phyloP scores from a whole-genome alignment of 2,888 invertebrate species.

The Dusona sp. region DNA sequence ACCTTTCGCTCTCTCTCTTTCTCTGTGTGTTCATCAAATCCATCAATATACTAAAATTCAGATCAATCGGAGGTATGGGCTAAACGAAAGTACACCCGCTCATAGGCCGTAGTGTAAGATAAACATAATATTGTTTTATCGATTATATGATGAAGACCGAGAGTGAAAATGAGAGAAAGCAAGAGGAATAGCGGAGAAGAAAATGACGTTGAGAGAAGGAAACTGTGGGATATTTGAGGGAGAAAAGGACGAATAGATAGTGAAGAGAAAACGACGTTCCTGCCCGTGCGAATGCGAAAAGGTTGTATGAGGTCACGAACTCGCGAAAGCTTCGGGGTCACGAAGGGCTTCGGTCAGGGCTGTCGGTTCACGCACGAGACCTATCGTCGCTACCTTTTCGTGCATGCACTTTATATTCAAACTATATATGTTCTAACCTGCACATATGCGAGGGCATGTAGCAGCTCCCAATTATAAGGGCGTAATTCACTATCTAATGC shows the following conservation, averaged over 20 bases:
- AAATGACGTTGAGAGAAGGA: neutral
- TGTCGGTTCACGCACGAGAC: conserved; percentile 57
- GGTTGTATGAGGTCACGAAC: conserved; percentile 62
- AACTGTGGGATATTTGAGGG: neutral
- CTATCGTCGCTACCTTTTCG: conserved; percentile 21
- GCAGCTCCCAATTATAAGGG: neutral
- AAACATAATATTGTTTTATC: neutral
- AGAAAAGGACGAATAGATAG: conserved; percentile 7
- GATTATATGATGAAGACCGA: neutral
- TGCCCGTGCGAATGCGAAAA: conserved; percentile 12
- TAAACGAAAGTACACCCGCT: too few relatives aligned
- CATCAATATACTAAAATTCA: too few relatives aligned
- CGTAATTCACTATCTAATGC: neutral
- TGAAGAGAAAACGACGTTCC: conserved; percentile 10
- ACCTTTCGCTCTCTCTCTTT: neutral
- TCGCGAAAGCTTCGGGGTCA: conserved; percentile 58
- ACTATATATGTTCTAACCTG: neutral
- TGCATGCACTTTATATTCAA: conserved; percentile 5
- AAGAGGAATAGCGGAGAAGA: neutral
- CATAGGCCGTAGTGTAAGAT: neutral
- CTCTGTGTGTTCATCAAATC: too few relatives aligned
- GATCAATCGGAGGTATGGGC: too few relatives aligned
- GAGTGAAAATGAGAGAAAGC: neutral
- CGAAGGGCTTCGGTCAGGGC: conserved; percentile 58
- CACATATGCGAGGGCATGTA: neutral